Conservation (phyloP, 2,113 vertebrate species). For the Cyrtonyx montezumae region DNA sequence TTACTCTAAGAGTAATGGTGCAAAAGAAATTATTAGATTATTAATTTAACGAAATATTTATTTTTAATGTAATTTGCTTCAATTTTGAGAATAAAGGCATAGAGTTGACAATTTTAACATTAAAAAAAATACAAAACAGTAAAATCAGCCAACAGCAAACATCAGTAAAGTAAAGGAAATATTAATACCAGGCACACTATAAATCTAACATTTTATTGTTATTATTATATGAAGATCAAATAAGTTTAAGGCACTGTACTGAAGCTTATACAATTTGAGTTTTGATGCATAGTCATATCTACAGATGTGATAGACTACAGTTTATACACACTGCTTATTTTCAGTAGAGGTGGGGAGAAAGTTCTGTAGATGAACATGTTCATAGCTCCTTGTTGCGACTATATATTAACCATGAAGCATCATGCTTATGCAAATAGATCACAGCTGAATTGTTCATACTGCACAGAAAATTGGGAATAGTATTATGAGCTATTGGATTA, state of each 20-base stretch:
- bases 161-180: background rate
- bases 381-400: constrained; percentile 58
- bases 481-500: constrained; percentile 72
- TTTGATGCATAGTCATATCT: background rate
- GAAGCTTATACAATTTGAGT: constrained; percentile 24
- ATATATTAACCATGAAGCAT: constrained; percentile 80
- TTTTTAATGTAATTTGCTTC: background rate
- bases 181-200: background rate
- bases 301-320: constrained; percentile 24
- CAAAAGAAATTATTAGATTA: constrained; percentile 37
- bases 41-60: constrained; percentile 38
- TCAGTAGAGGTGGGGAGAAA: background rate
- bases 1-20: background rate
- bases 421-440: constrained; percentile 74
- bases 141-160: too few species aligned
- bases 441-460: constrained; percentile 75
- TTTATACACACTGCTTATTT: constrained; percentile 54
- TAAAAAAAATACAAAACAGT: background rate
- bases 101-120: constrained; percentile 19
- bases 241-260: background rate
- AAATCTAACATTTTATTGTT: background rate
- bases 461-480: constrained; percentile 72
- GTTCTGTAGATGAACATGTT: constrained; percentile 55
- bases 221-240: background rate
- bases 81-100: constrained; percentile 1